These are phyloP conservation scores for Cerceris ruficornis DNA, from an alignment of 2,888 invertebrate genomes.

Conservation along the genomic window DNA sequence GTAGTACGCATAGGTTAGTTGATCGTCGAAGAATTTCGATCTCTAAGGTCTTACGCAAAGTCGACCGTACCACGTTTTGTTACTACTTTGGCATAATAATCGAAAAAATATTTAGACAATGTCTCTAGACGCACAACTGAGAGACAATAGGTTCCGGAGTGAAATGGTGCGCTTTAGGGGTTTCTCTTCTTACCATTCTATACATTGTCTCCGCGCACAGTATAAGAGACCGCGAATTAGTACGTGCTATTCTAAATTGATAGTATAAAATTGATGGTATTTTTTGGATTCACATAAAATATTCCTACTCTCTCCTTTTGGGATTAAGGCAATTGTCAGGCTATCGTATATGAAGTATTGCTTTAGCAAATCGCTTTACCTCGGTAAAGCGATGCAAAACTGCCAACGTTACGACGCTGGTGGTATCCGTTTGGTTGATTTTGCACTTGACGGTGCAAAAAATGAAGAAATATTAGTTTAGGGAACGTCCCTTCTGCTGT, in stretches of 20 bases:
- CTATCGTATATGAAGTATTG: slow-evolving; percentile 58
- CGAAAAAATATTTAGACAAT: slow-evolving; percentile 37
- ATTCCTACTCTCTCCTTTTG: slow-evolving; percentile 17
- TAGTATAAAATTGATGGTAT: slow-evolving; percentile 56
- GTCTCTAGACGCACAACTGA: slow-evolving; percentile 15
- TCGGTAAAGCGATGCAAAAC: slow-evolving; percentile 79
- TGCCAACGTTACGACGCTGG: slow-evolving; percentile 55
- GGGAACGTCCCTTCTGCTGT: neutral
- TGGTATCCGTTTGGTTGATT: slow-evolving; percentile 45
- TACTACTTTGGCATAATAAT: slow-evolving; percentile 50
- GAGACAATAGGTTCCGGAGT: neutral
- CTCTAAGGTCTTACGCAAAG: slow-evolving; percentile 30
- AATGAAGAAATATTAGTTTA: neutral
- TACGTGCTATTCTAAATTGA: slow-evolving; percentile 35
- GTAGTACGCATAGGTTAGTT: slow-evolving; percentile 15
- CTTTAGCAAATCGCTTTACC: slow-evolving; percentile 79
- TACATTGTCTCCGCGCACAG: slow-evolving; percentile 8
- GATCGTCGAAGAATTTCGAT: slow-evolving; percentile 16
- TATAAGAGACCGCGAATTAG: neutral
- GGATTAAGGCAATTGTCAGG: slow-evolving; percentile 45
- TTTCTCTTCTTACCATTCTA: slow-evolving; percentile 2
- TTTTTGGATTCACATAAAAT: slow-evolving; percentile 45
- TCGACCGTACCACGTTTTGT: slow-evolving; percentile 44
- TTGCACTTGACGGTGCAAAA: neutral
- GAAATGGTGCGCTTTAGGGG: neutral